Percentiles rank a stretch among this genome's conserved stretches.
Conservation (phyloP, 2,797 vertebrate genomes). For the Trichosurus vulpecula region DNA sequence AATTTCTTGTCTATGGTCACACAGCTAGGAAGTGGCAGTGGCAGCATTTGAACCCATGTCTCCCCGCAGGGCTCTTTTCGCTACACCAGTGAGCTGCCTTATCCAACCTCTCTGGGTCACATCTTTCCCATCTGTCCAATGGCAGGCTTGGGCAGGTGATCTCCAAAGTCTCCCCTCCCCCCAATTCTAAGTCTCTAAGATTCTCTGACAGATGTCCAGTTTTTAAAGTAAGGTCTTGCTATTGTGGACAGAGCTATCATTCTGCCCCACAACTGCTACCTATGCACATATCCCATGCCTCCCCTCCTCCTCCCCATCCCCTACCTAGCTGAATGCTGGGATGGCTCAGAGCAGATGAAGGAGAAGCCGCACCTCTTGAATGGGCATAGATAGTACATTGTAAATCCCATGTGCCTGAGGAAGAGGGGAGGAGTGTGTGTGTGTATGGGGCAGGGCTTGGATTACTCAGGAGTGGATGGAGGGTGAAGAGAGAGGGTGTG, state of each 20-base stretch:
- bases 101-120: not conserved
- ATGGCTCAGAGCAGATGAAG: not conserved
- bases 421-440: not conserved
- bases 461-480: too few species aligned
- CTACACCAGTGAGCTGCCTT: not conserved
- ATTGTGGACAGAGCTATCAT: not conserved
- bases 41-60: not conserved
- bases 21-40: not conserved
- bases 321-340: not conserved
- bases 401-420: not conserved
- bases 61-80: not conserved
- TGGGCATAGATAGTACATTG: not conserved
- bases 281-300: not conserved
- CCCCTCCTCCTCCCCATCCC: not conserved
- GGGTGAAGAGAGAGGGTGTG: not conserved
- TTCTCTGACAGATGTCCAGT: not conserved
- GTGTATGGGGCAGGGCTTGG: too few species aligned
- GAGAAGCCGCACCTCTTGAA: not conserved
- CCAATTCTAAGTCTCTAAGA: not conserved
- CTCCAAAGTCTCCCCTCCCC: not conserved
- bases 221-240: not conserved
- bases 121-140: not conserved
- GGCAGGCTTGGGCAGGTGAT: not conserved
- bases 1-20: not conserved
- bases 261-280: not conserved